A percentile compares a stretch with the other conserved stretches of the same genome.
Conservation (phyloP, 2,797 vertebrate genomes). For the Phoeniculus purpureus region DNA sequence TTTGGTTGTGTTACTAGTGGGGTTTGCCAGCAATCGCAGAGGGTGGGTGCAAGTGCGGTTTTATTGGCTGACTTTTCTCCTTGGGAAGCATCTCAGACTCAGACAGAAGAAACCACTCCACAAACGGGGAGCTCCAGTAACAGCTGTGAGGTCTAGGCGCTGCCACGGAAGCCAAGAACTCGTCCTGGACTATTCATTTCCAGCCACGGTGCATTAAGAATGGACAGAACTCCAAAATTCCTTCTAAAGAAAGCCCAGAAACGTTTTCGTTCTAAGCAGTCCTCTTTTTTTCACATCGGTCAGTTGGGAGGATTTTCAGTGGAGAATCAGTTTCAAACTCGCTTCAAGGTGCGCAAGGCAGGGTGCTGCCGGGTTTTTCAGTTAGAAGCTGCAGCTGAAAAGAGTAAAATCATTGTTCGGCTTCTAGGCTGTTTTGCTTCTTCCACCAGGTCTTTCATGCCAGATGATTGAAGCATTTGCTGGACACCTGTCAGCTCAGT, state of each 20-base stretch:
- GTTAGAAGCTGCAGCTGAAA: not conserved
- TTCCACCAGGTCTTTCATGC: not conserved
- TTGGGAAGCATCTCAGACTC: not conserved
- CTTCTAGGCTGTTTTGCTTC: not conserved
- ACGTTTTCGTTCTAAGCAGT: not conserved
- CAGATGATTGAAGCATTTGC: not conserved
- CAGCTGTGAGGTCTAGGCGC: not conserved
- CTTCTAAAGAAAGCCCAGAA: not conserved
- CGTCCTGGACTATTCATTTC: fast-evolving
- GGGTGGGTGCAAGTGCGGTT: not conserved
- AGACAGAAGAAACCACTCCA: not conserved
- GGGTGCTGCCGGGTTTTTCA: not conserved
- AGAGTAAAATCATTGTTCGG: not conserved
- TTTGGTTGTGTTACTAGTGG: not conserved
- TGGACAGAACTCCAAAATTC: fast-evolving
- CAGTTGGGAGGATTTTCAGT: not conserved
- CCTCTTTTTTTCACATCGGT: not conserved
- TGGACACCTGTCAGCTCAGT: not conserved
- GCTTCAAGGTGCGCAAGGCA: not conserved
- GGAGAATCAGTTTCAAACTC: not conserved
- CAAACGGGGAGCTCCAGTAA: not conserved
- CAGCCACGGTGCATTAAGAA: not conserved
- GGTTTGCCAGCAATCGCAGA: not conserved
- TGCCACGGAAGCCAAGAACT: fast-evolving
- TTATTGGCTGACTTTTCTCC: not conserved